Evolutionary conservation across 2,113 vertebrate species (phyloP), one percentile per base, ranked within the genome.

Genomic region (Noturus placidus): DNA sequence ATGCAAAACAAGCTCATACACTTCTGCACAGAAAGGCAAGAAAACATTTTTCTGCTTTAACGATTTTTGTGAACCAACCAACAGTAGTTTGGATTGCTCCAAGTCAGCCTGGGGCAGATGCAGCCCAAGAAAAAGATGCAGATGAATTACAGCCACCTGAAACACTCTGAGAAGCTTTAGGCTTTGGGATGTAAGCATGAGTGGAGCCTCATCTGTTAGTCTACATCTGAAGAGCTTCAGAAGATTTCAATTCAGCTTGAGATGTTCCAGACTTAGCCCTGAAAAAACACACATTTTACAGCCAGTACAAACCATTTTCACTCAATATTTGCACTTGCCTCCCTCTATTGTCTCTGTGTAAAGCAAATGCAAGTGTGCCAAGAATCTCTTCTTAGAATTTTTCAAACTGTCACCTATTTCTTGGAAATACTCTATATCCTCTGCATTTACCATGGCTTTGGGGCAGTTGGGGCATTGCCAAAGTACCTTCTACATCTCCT

Each of bases 111-210:
- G 10, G 56, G 59, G 54, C 69, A 61, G 25, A 25, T 46, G 33
- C 84, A 59, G 84, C 2, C 17, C 46, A 50, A 50, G 13, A 52
- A 30, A 67, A 67, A 83, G 91, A 91, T 87, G 85, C 89, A 90
- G 89, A 84, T 92, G 87, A 87, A 86, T 89, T 85, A 86, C 91
- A 83, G 89, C 35, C 78, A 93, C 91, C 90, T 92, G 91, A 91
- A 89, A 88, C 89, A 86, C 86, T 77, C 77, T 86, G 84, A 89
- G 77, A 87, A 86, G 88, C 82, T 52, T 85, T 89, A 59, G 89
- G 88, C 57, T 87, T 76, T 86, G 86, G 80, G 87, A 87, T 42
- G 42, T 46, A 69, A 74, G 33, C 57, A 52, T 83, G 35, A 67
- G 54, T 38, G 63, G 27, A 85, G 70, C 84, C 77, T 52, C 56